phyloP scores from a whole-genome alignment of 2,797 vertebrate genomes.

The Galago senegalensis region DNA sequence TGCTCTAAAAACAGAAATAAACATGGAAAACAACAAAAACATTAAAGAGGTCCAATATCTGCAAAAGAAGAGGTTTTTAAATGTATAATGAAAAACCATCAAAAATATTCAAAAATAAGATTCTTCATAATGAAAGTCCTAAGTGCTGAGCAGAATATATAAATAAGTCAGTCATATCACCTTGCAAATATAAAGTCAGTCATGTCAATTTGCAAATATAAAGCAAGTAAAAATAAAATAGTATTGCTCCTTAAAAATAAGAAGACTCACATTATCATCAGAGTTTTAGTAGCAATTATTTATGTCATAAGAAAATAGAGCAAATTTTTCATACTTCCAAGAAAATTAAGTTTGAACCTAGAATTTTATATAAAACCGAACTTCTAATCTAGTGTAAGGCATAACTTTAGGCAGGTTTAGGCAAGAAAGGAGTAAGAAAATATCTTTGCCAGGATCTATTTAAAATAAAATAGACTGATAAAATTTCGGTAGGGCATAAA shows the following conservation, averaged over 20 bases:
- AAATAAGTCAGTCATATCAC: neutral
- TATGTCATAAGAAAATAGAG: neutral
- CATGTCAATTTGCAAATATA: neutral
- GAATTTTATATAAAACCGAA: neutral
- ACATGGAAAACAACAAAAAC: neutral
- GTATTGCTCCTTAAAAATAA: neutral
- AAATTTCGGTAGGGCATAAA: neutral
- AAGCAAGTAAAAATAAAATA: neutral
- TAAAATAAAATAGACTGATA: neutral
- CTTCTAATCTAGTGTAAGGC: neutral
- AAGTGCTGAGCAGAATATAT: neutral
- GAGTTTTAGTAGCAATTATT: neutral
- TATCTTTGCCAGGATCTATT: neutral
- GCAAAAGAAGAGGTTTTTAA: neutral
- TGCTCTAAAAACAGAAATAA: neutral
- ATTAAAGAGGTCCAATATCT: neutral
- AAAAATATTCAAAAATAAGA: neutral
- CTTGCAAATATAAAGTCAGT: neutral
- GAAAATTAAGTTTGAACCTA: neutral
- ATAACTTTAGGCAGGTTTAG: neutral
- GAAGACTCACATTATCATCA: neutral
- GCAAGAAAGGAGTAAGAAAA: neutral
- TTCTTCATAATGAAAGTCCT: neutral
- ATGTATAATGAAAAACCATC: neutral
- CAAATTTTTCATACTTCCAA: neutral